phyloP scores from a whole-genome alignment of 2,888 invertebrate species.

The Eilema depressum region DNA sequence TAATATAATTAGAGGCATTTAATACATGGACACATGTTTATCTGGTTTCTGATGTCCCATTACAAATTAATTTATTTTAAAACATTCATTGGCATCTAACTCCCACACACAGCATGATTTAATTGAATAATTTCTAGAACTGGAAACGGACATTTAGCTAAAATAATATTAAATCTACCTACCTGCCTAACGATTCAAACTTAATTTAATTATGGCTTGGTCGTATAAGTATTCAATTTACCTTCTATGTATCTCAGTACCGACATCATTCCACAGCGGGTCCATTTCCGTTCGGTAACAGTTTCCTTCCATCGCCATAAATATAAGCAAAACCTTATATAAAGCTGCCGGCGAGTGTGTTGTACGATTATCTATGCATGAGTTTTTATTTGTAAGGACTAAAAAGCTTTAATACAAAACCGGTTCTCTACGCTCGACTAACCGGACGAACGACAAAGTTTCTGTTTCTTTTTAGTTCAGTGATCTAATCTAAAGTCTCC shows the following conservation, averaged over 20 bases:
- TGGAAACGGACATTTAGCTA: background rate
- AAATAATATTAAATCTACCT: background rate
- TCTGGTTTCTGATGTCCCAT: background rate
- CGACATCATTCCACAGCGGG: slow-evolving; percentile 50
- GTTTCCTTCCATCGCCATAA: slow-evolving; percentile 72
- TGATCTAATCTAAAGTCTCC: slow-evolving; percentile 77
- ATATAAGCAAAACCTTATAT: slow-evolving; percentile 63
- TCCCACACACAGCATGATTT: background rate
- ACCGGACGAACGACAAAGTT: slow-evolving; percentile 72
- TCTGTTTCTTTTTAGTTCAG: slow-evolving; percentile 83
- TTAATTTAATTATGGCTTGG: background rate
- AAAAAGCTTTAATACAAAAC: slow-evolving; percentile 76
- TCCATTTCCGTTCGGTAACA: slow-evolving; percentile 82
- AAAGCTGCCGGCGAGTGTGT: slow-evolving; percentile 65
- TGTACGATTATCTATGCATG: slow-evolving; percentile 78
- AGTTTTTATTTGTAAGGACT: slow-evolving; percentile 77
- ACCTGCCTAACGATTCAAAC: background rate
- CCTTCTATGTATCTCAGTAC: slow-evolving; percentile 46
- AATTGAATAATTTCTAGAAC: background rate
- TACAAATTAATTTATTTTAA: background rate
- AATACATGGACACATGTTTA: background rate
- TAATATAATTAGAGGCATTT: background rate
- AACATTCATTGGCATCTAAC: background rate
- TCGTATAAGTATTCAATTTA: slow-evolving; percentile 50
- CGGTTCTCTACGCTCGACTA: slow-evolving; percentile 70